Evolutionary conservation across 2,113 vertebrate genomes (phyloP), one percentile per base, ranked within the genome.

Genomic region (Hiodon alosoides): DNA sequence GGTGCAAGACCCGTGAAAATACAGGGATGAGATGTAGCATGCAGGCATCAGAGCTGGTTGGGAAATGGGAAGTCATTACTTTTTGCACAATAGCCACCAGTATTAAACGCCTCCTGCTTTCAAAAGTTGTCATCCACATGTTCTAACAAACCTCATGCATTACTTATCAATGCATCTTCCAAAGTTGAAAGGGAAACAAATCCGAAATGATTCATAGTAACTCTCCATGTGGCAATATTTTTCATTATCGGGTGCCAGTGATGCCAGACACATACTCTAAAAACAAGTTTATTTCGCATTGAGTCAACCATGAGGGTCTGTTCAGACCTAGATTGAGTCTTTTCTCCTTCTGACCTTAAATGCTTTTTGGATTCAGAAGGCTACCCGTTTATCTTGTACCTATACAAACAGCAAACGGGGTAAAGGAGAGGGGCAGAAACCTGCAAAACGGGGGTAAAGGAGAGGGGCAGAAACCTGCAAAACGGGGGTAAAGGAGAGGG

Each of bases 41-140:
- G 79, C 76, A 73, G 81, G 78, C 75, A 75, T 69, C 71, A 73
- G 59, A 53, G 54, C 79, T 78, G 61, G 75, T 78, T 70, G 72
- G 61, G 69, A 69, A 81, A 73, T 53, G 52, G 3, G 17, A 59
- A 59, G 67, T 57, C 71, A 2, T 86, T 83, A 83, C 76, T 86
- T 81, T 88, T 87, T 87, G 80, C 75, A 46, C 78, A 79, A 9
- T 54, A 60, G 70, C 73, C 71, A 72, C 69, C 78, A 82, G 76
- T 31, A 31, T 31, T 31, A 31, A 31, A 31, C 84, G 81, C 81
- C 84, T 86, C 70, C 0, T n/a, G 55, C 47, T 48, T 60, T 52
- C 13, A 68, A 48, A 5, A 57, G 6, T 11, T 31, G 7, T 53
- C 16, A 7, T 4, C 53, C 6, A n/a, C 64, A 5, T 50, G 14